These are phyloP conservation scores for Hesperophylax magnus DNA, from an alignment of 1,140 invertebrate genomes.

Conservation along the genomic window DNA sequence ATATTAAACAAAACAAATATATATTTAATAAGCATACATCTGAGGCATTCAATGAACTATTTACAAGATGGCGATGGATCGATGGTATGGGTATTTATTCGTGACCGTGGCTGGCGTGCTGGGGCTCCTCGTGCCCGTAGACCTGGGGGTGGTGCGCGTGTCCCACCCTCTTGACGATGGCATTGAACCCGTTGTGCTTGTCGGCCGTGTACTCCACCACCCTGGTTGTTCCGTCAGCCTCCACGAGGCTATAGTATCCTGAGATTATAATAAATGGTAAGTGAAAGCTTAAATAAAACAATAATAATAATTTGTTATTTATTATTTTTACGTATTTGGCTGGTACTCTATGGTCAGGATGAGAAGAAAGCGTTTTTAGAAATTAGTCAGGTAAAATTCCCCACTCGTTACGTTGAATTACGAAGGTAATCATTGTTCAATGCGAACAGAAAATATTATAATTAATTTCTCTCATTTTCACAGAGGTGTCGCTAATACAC, in stretches of 20 bases:
- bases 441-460: too few relatives aligned
- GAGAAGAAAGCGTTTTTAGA: too few relatives aligned
- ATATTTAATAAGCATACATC: neutral
- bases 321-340: too few relatives aligned
- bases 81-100: neutral
- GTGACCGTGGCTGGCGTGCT: neutral
- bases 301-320: too few relatives aligned
- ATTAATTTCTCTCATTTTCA: too few relatives aligned
- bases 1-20: neutral
- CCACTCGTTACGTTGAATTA: too few relatives aligned
- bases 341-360: too few relatives aligned
- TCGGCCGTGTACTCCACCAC: slow-evolving; percentile 74
- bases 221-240: slow-evolving; percentile 73
- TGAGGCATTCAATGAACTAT: slow-evolving; percentile 25
- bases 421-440: too few relatives aligned
- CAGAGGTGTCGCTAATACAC: too few relatives aligned
- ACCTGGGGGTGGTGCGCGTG: slow-evolving; percentile 68
- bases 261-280: neutral
- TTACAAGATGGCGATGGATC: slow-evolving; percentile 14
- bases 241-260: slow-evolving; percentile 69
- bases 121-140: slow-evolving; percentile 59
- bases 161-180: slow-evolving; percentile 70
- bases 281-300: too few relatives aligned
- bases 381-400: too few relatives aligned
- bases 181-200: slow-evolving; percentile 71